phyloP scores from a whole-genome alignment of 2,113 vertebrate species.

The Otolemur garnettii region DNA sequence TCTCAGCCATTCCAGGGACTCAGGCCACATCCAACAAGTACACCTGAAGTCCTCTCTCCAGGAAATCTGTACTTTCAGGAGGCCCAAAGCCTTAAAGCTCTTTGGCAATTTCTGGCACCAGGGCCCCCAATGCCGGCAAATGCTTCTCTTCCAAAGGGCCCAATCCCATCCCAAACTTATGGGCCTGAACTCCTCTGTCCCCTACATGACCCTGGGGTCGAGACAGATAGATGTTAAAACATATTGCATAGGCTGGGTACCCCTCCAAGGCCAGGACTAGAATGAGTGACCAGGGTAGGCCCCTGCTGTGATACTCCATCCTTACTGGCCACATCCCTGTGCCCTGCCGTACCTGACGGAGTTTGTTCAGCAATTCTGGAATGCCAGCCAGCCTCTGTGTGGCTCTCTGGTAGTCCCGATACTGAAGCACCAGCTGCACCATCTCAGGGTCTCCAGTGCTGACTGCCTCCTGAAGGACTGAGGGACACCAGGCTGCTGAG shows the following conservation, averaged over 20 bases:
- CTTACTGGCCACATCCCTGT: background rate
- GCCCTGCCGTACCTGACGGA: slow-evolving; percentile 90
- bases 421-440: slow-evolving; percentile 96
- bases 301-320: background rate
- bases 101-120: background rate
- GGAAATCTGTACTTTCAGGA: background rate
- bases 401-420: slow-evolving; percentile 95
- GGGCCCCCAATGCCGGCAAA: background rate
- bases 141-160: background rate
- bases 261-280: background rate
- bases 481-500: slow-evolving; percentile 80
- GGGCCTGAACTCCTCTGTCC: background rate
- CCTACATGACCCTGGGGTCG: background rate
- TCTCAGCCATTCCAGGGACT: background rate
- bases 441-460: slow-evolving; percentile 97
- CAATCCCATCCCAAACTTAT: background rate
- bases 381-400: slow-evolving; percentile 94
- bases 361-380: slow-evolving; percentile 95
- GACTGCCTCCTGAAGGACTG: slow-evolving; percentile 97
- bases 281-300: fast-evolving
- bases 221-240: background rate
- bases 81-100: background rate
- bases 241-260: background rate
- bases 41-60: background rate
- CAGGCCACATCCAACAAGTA: fast-evolving